These are phyloP conservation scores for Eupsilia transversa DNA, from an alignment of 2,888 invertebrate genomes.

Conservation along the genomic window DNA sequence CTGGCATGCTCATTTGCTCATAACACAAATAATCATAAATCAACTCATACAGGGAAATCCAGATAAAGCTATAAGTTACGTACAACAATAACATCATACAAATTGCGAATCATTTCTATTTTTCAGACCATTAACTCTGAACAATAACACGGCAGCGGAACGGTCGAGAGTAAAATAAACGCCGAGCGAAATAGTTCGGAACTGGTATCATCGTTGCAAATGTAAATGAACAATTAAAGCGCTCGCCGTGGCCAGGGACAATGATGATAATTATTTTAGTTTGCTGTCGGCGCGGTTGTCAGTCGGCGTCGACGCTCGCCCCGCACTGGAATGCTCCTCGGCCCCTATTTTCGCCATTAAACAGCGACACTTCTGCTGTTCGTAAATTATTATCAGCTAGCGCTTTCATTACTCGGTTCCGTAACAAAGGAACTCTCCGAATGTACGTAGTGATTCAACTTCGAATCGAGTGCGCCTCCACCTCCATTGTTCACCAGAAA, in stretches of 20 bases:
- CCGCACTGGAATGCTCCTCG: constrained; percentile 87
- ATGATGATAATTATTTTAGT: constrained; percentile 91
- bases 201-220: constrained; percentile 90
- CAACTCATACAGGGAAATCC: constrained; percentile 65
- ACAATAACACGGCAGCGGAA: constrained; percentile 87
- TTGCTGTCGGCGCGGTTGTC: constrained; percentile 88
- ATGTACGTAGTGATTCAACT: constrained; percentile 89
- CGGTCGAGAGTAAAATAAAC: constrained; percentile 87
- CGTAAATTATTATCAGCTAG: constrained; percentile 90
- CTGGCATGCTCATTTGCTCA: constrained; percentile 28
- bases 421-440: constrained; percentile 88
- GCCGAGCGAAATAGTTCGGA: constrained; percentile 88
- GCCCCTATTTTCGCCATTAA: constrained; percentile 87
- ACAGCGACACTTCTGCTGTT: constrained; percentile 90
- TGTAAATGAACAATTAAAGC: constrained; percentile 91
- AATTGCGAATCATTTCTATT: constrained; percentile 89
- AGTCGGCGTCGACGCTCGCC: constrained; percentile 74
- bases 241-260: constrained; percentile 88
- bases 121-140: constrained; percentile 89
- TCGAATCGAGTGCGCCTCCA: constrained; percentile 85
- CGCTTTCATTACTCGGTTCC: constrained; percentile 88
- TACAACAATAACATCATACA: constrained; percentile 82
- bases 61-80: constrained; percentile 74
- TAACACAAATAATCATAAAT: constrained; percentile 52
- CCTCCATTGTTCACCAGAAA: constrained; percentile 86